Evolutionary conservation across 2,888 invertebrate species (phyloP), one percentile per base, ranked within the genome.

Genomic region (Megastigmus dorsalis): DNA sequence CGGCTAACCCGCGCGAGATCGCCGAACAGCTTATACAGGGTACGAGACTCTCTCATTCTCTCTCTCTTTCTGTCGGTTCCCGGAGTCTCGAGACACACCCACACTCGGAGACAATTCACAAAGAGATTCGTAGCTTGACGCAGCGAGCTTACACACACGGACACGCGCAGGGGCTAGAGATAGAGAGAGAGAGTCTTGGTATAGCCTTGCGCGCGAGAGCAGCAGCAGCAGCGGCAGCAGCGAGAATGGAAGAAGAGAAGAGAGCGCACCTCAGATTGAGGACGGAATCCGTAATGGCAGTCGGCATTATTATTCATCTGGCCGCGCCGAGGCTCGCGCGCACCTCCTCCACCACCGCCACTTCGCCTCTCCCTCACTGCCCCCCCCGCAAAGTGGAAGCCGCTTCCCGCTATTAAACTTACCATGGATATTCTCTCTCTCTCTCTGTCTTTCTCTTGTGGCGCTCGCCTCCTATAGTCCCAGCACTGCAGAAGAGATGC

Each of bases 241-340:
- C 1, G 48, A 30, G 48, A 5, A 38, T 4, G 30, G 15, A 30
- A 20, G 15, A 30, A 20, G 36, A 55, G n/a, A 28, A 13, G n/a
- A 15, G 36, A 23, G 20, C 36, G 38, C 3, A 15, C 48, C 67
- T 33, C 33, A 70, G 59, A 69, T 75, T 75, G 78, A 70, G 74
- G 60, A 59, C 55, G 63, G 80, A 80, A 81, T 81, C 79, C 80
- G 77, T 79, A 82, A 83, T 83, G 81, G 77, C 70, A 67, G 50
- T 63, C 59, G n/a, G 75, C 79, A 84, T 85, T 85, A 84, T 81
- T 85, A 85, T 84, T 85, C 85, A 84, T 82, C 83, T 79, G 15
- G 69, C 73, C 26, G 57, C 41, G 43, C 18, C 33, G 48, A 48
- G 55, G 36, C 43, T 60, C 18, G 18, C 43, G 26, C 43, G 23